Conservation (phyloP, 2,888 invertebrate species). For the Abscondita cerata region DNA sequence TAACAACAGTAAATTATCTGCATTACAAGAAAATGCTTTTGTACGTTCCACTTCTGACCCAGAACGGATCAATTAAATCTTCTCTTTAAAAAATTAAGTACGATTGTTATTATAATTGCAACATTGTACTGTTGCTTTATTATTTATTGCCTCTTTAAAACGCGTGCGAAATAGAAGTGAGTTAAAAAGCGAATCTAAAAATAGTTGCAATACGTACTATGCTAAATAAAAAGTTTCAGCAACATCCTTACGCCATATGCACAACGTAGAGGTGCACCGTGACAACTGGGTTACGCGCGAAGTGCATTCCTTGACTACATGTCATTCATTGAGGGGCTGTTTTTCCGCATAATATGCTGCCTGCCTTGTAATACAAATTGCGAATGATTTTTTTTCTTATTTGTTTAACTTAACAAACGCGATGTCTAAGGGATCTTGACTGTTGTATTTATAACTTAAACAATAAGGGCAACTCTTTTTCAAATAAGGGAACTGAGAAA, state of each 20-base stretch:
- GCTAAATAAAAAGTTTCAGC: constrained; percentile 17
- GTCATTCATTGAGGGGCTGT: constrained; percentile 21
- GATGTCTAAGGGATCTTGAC: neutral
- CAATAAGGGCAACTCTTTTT: too few species aligned
- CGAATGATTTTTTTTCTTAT: neutral
- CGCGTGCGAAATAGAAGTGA: too few species aligned
- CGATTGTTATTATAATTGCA: too few species aligned
- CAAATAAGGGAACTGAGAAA: too few species aligned
- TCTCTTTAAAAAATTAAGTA: too few species aligned
- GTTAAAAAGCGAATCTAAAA: constrained; percentile 10
- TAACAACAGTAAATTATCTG: too few species aligned
- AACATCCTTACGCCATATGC: constrained; percentile 15
- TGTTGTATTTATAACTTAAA: too few species aligned
- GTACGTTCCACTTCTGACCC: constrained; percentile 4
- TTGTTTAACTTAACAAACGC: neutral
- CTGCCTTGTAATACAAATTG: neutral
- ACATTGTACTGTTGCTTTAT: too few species aligned
- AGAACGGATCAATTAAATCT: too few species aligned
- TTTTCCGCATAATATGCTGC: constrained; percentile 18
- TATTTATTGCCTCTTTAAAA: too few species aligned
- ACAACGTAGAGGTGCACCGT: constrained; percentile 23
- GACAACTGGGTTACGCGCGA: constrained; percentile 25
- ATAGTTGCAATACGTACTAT: constrained; percentile 9
- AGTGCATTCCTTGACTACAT: constrained; percentile 32
- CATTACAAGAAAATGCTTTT: too few species aligned